Percentiles rank a stretch among this genome's conserved stretches.
Evolutionary conservation across 2,888 invertebrate species (phyloP).

Genomic region (Biston betularia): DNA sequence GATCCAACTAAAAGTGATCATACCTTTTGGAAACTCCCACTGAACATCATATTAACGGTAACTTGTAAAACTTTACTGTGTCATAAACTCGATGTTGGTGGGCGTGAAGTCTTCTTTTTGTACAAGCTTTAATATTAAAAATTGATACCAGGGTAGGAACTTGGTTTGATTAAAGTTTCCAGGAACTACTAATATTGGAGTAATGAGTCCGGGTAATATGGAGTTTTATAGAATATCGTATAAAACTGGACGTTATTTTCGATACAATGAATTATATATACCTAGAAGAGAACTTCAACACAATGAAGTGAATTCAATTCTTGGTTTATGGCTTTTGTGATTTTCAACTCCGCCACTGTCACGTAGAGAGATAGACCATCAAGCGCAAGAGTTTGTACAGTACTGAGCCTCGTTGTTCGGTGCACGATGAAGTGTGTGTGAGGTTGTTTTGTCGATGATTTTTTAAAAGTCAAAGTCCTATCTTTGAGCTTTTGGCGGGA

Average conservation of each 20-base stretch:
- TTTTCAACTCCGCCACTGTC: too few relatives aligned
- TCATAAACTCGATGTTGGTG: constrained; percentile 31
- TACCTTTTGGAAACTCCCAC: constrained; percentile 7
- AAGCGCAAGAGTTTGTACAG: too few relatives aligned
- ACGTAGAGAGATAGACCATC: too few relatives aligned
- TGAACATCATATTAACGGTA: constrained; percentile 15
- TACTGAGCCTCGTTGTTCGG: too few relatives aligned
- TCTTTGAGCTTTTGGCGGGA: too few relatives aligned
- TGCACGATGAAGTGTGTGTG: not conserved
- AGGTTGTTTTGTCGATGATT: too few relatives aligned
- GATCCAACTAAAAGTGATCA: constrained; percentile 12
- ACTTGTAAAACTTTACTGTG: constrained; percentile 30
- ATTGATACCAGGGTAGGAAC: constrained; percentile 30
- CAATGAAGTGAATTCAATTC: too few relatives aligned
- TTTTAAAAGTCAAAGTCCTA: too few relatives aligned
- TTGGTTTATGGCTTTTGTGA: too few relatives aligned
- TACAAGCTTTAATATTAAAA: constrained; percentile 43
- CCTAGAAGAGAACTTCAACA: too few relatives aligned
- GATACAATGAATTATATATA: too few relatives aligned
- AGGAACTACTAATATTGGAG: constrained; percentile 31
- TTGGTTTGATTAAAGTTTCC: constrained; percentile 44
- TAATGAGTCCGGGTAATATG: constrained; percentile 30
- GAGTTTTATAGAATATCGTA: constrained; percentile 21
- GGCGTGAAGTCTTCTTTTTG: constrained; percentile 30
- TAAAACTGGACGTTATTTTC: not conserved